phyloP scores from a whole-genome alignment of 2,113 vertebrate genomes.

The Plotosus lineatus region DNA sequence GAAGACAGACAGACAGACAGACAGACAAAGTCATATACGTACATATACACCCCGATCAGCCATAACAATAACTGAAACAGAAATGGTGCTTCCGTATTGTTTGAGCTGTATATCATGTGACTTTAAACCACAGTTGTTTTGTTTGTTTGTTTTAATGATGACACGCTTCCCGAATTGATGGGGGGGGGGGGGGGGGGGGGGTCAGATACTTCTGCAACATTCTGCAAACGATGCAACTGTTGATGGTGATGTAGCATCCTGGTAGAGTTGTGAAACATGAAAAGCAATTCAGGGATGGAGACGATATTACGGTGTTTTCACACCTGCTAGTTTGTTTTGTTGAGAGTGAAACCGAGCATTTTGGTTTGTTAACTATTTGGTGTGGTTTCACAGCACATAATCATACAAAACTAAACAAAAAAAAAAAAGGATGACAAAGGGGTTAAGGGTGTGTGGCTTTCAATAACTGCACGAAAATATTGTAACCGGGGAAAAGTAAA shows the following conservation, averaged over 20 bases:
- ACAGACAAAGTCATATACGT: too few species aligned
- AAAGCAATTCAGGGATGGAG: neutral
- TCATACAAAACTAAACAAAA: neutral
- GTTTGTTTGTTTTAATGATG: neutral
- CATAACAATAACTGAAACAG: neutral
- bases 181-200: neutral
- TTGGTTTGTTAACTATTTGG: neutral
- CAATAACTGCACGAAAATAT: too few species aligned
- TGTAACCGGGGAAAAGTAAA: too few species aligned
- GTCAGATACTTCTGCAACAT: neutral
- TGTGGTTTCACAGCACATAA: neutral
- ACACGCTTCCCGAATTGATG: neutral
- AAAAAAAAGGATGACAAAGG: neutral
- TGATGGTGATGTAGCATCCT: neutral
- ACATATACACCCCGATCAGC: too few species aligned
- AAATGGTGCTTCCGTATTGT: neutral
- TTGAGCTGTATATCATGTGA: neutral
- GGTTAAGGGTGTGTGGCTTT: neutral
- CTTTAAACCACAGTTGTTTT: neutral
- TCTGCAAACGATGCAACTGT: neutral
- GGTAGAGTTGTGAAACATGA: neutral
- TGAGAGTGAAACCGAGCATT: neutral
- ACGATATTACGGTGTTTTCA: neutral
- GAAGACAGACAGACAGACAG: too few species aligned
- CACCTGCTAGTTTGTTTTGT: neutral